Percentiles rank a stretch among this genome's conserved stretches.
These are phyloP conservation scores for Silurus glanis DNA, from an alignment of 2,113 vertebrate species.

Conservation along the genomic window DNA sequence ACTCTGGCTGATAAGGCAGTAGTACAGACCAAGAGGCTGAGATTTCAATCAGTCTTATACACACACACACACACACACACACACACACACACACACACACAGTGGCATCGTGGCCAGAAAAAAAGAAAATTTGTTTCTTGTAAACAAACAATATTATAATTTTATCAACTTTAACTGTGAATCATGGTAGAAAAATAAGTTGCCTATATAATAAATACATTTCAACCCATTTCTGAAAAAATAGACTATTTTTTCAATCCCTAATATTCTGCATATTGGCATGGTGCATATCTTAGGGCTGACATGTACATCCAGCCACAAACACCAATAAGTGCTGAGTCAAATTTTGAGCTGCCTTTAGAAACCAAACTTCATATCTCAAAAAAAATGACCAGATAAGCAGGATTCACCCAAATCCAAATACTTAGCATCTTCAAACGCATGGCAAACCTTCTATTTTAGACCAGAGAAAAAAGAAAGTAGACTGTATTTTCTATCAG, in stretches of 20 bases:
- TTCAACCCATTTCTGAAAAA: too few species aligned
- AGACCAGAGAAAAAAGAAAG: not conserved
- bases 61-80: not conserved
- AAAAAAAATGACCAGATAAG: not conserved
- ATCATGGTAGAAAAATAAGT: too few species aligned
- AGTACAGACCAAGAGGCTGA: not conserved
- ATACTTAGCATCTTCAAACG: not conserved
- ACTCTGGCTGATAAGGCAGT: not conserved
- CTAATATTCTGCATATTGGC: not conserved
- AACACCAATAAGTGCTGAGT: slow-evolving; percentile 19
- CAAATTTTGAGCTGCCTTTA: slow-evolving; percentile 2
- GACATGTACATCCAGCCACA: not conserved
- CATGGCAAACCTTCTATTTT: not conserved
- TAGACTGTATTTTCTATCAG: not conserved
- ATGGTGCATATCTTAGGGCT: slow-evolving; percentile 10
- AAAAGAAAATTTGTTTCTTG: not conserved
- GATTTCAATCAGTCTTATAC: not conserved
- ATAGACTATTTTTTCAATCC: not conserved
- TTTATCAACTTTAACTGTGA: not conserved
- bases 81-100: not conserved
- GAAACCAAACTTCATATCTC: not conserved
- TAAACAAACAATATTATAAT: not conserved
- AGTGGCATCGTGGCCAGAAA: slow-evolving; percentile 17
- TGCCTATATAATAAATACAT: too few species aligned
- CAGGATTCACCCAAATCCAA: slow-evolving; percentile 8